A percentile compares a stretch with the other conserved stretches of the same genome.
Evolutionary conservation across 2,888 invertebrate genomes (phyloP).

Genomic region (Zygothrica quintamaculata): DNA sequence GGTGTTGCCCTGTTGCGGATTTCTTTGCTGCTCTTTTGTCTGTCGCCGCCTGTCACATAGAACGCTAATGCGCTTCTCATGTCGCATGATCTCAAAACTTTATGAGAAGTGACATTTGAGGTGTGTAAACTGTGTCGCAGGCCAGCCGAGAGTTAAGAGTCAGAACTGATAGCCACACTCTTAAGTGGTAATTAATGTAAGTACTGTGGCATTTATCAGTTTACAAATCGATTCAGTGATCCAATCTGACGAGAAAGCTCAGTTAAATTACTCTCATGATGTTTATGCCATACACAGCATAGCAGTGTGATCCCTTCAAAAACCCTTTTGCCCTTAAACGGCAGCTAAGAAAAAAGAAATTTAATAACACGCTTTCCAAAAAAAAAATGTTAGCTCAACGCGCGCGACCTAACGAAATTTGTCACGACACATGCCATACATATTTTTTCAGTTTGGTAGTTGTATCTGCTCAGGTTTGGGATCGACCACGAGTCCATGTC

Average conservation of each 20-base stretch:
- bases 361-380: slow-evolving; percentile 81
- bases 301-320: slow-evolving; percentile 23
- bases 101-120: slow-evolving; percentile 81
- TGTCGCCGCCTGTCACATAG: slow-evolving; percentile 60
- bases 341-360: slow-evolving; percentile 52
- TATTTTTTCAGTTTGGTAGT: slow-evolving; percentile 22
- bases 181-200: slow-evolving; percentile 82
- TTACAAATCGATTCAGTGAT: slow-evolving; percentile 75
- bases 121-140: slow-evolving; percentile 78
- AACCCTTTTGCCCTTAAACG: slow-evolving; percentile 6
- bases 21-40: slow-evolving; percentile 22
- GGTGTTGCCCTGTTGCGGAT: slow-evolving; percentile 39
- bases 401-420: slow-evolving; percentile 74
- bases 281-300: slow-evolving; percentile 24
- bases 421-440: slow-evolving; percentile 79
- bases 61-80: slow-evolving; percentile 82
- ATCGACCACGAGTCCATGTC: background rate
- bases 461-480: slow-evolving; percentile 23
- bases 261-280: slow-evolving; percentile 17
- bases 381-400: slow-evolving; percentile 75
- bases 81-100: slow-evolving; percentile 66
- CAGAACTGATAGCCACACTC: slow-evolving; percentile 28
- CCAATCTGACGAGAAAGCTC: slow-evolving; percentile 54
- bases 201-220: slow-evolving; percentile 70
- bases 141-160: slow-evolving; percentile 10